Conservation (phyloP, 2,113 vertebrate genomes). For the Haemorhous mexicanus region DNA sequence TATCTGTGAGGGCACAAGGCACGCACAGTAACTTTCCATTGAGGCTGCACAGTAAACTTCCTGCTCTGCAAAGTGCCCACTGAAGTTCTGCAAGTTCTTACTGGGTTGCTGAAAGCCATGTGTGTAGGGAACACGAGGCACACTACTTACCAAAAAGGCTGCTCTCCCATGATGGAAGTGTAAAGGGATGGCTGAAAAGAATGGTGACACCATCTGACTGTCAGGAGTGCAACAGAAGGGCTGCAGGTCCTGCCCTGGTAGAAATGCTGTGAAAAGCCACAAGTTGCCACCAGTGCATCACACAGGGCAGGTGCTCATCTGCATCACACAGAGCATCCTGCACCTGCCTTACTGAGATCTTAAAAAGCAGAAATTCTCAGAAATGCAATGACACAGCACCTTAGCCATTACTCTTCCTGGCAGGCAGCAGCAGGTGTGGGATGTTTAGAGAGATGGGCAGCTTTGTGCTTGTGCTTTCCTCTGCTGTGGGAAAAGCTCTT, state of each 20-base stretch:
- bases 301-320: neutral
- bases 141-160: neutral
- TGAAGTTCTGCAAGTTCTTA: neutral
- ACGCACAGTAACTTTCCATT: neutral
- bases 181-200: neutral
- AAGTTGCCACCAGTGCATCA: fast-evolving
- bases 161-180: fast-evolving
- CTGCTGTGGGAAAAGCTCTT: neutral
- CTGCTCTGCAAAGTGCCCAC: neutral
- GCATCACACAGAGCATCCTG: neutral
- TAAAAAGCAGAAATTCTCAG: neutral
- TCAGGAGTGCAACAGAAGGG: neutral
- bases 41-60: neutral
- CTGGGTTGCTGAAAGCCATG: fast-evolving
- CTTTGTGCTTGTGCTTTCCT: neutral
- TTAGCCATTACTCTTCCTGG: neutral
- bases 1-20: neutral
- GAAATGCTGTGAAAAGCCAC: neutral
- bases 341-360: neutral
- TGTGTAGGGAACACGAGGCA: neutral
- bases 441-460: fast-evolving
- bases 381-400: neutral
- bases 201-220: neutral
- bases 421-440: neutral
- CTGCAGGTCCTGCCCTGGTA: neutral